Evolutionary conservation across 2,888 invertebrate genomes (phyloP).

Genomic region (Physocephala rufipes): DNA sequence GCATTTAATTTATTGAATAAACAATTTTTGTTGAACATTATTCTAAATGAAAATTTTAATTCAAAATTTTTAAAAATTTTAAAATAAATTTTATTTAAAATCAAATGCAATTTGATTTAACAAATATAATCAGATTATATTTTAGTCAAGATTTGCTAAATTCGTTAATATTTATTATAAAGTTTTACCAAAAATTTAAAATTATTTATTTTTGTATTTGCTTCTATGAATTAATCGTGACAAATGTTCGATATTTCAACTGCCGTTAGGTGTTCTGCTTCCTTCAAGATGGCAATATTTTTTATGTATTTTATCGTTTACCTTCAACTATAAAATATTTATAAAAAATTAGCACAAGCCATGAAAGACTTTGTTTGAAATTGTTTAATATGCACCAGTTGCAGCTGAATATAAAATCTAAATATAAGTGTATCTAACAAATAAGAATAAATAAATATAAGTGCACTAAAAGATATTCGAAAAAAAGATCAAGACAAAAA

Average conservation of each 20-base stretch:
- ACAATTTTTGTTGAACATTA: neutral
- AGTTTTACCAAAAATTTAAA: no score
- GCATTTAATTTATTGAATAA: no score
- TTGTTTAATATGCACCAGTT: conserved; percentile 1
- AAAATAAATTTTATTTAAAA: no score
- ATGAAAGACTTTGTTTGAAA: neutral
- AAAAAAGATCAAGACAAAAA: neutral
- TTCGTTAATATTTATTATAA: no score
- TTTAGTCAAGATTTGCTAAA: no score
- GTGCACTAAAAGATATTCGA: neutral
- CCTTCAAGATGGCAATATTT: no score
- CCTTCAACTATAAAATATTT: conserved; percentile 1
- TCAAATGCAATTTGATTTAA: no score
- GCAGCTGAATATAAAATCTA: neutral
- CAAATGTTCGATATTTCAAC: no score
- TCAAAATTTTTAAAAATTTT: no score
- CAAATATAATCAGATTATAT: no score
- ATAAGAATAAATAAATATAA: neutral
- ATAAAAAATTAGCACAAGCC: conserved; percentile 11
- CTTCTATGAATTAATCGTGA: no score
- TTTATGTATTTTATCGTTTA: neutral
- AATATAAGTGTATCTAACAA: neutral
- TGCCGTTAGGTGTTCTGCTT: neutral
- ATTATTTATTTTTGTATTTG: no score
- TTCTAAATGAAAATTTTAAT: neutral